Conservation (phyloP, 2,113 vertebrate species). For the Callipepla californica region DNA sequence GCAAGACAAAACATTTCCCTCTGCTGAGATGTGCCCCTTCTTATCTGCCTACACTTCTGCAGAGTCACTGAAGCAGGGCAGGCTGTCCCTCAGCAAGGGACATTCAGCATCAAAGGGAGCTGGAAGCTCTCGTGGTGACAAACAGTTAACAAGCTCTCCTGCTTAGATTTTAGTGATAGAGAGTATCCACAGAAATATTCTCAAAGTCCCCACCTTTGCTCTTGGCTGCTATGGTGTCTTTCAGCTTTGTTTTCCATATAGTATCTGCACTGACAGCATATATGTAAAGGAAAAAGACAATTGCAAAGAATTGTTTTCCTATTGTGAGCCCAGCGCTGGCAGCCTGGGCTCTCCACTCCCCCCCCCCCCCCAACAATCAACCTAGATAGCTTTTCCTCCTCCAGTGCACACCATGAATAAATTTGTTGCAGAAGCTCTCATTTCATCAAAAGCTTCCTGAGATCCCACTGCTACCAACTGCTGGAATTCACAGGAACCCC, state of each 20-base stretch:
- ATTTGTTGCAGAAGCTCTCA: neutral
- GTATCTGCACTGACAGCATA: neutral
- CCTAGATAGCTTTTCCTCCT: neutral
- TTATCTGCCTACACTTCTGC: neutral
- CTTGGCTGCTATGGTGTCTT: neutral
- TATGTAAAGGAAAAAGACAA: neutral
- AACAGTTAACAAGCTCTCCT: neutral
- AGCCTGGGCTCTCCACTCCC: neutral
- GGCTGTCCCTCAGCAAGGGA: neutral
- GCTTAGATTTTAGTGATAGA: neutral
- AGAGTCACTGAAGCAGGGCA: neutral
- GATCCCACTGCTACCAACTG: neutral
- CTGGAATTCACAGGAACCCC: neutral
- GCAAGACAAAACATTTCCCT: neutral
- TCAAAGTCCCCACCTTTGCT: neutral
- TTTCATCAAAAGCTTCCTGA: neutral
- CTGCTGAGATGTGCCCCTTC: neutral
- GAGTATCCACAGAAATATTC: neutral
- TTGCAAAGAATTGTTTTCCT: neutral
- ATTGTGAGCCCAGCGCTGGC: neutral
- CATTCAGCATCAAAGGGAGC: neutral
- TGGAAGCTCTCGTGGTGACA: neutral
- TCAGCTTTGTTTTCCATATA: neutral
- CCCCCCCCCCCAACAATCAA: neutral
- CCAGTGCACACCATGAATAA: conserved; percentile 14